Evolutionary conservation across 2,797 vertebrate genomes (phyloP).

Genomic region (Eulemur albifrons): DNA sequence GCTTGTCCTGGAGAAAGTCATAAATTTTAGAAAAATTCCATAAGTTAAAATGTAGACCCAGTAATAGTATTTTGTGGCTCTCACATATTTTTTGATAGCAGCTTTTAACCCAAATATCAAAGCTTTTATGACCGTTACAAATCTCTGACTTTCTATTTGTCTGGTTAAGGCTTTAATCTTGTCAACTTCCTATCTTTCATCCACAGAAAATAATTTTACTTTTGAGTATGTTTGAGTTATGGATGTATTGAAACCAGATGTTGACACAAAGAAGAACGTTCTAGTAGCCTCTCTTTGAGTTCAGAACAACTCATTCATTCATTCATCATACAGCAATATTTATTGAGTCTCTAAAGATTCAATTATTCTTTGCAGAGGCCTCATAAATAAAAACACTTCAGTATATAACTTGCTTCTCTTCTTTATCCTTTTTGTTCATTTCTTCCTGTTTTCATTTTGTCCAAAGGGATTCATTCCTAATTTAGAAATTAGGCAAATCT

Average conservation of each 20-base stretch:
- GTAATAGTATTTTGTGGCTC: constrained; percentile 26
- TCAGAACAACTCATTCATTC: constrained; percentile 12
- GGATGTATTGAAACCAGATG: background rate
- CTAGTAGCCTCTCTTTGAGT: background rate
- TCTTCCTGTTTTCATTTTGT: background rate
- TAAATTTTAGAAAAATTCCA: constrained; percentile 26
- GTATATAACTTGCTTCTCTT: background rate
- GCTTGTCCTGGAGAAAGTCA: background rate
- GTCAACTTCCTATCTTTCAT: background rate
- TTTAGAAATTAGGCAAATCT: background rate
- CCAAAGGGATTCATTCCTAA: background rate
- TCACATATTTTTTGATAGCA: constrained; percentile 36
- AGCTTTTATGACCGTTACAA: constrained; percentile 53
- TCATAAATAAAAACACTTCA: background rate
- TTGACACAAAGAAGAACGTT: constrained; percentile 37
- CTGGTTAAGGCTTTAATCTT: constrained; percentile 60
- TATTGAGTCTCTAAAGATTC: constrained; percentile 10
- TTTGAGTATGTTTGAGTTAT: background rate
- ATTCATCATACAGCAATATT: background rate
- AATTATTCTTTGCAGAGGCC: background rate
- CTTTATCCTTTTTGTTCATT: background rate
- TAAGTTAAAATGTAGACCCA: constrained; percentile 29
- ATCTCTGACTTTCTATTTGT: constrained; percentile 50
- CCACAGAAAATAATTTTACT: constrained; percentile 22
- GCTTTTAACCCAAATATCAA: constrained; percentile 41